phyloP scores from a whole-genome alignment of 2,797 vertebrate species.

The Lophius americanus region DNA sequence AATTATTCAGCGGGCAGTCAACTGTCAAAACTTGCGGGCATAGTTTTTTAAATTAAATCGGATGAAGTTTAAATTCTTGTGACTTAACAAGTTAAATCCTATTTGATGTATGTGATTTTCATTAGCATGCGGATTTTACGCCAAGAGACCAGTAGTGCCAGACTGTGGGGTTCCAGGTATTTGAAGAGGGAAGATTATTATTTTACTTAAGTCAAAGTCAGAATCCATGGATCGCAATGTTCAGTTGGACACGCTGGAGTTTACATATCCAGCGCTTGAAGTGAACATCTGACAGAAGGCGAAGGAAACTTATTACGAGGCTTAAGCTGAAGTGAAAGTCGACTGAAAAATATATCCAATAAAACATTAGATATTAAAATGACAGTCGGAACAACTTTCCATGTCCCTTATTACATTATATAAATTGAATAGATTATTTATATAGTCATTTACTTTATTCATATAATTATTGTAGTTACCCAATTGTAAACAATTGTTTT shows the following conservation, averaged over 20 bases:
- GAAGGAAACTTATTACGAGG: background rate
- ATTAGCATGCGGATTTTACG: slow-evolving; percentile 47
- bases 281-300: slow-evolving; percentile 19
- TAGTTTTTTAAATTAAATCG: background rate
- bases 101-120: slow-evolving; percentile 27
- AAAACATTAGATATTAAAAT: slow-evolving; percentile 2
- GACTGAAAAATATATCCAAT: background rate
- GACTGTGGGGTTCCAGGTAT: slow-evolving; percentile 32
- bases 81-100: slow-evolving; percentile 30
- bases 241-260: slow-evolving; percentile 16
- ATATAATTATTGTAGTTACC: no score
- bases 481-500: background rate
- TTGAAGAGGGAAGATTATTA: slow-evolving; percentile 40
- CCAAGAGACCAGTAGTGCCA: slow-evolving; percentile 20
- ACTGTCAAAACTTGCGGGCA: slow-evolving; percentile 29
- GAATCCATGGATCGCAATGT: slow-evolving; percentile 33
- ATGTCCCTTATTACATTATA: background rate
- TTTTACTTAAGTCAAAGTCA: slow-evolving; percentile 19
- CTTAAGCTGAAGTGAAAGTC: slow-evolving; percentile 8
- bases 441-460: background rate
- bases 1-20: slow-evolving; percentile 47
- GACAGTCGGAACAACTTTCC: background rate
- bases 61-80: slow-evolving; percentile 26
- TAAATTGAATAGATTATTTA: background rate
- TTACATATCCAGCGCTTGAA: slow-evolving; percentile 26